These are phyloP conservation scores for Girardinus metallicus DNA, from an alignment of 2,797 vertebrate genomes.

Conservation along the genomic window DNA sequence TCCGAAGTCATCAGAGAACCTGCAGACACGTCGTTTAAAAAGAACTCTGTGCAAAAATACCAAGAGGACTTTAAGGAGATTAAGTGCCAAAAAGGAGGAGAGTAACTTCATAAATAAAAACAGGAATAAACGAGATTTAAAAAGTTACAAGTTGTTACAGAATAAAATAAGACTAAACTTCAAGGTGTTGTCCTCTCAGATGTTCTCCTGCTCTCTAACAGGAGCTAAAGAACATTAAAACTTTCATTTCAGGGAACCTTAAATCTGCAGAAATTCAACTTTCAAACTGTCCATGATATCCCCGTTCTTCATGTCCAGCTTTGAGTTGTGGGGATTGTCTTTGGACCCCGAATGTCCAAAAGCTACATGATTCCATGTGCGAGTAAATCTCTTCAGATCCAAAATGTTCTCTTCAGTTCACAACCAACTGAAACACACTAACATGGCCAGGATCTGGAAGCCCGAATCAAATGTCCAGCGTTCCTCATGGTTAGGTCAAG, in stretches of 20 bases:
- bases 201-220: constrained; percentile 13
- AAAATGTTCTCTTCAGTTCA: neutral
- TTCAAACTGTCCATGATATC: neutral
- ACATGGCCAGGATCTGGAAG: neutral
- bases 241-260: neutral
- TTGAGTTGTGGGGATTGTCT: neutral
- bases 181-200: constrained; percentile 27
- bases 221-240: neutral
- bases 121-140: constrained; percentile 46
- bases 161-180: constrained; percentile 38
- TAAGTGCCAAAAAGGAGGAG: constrained; percentile 73
- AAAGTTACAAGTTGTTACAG: constrained; percentile 36
- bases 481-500: neutral
- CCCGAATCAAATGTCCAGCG: neutral
- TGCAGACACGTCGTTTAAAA: constrained; percentile 69
- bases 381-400: neutral
- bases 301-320: neutral
- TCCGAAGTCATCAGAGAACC: constrained; percentile 64
- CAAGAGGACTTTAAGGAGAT: constrained; percentile 55
- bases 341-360: neutral
- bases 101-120: constrained; percentile 81
- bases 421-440: neutral
- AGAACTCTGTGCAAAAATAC: constrained; percentile 79
- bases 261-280: neutral
- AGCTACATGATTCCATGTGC: neutral